Evolutionary conservation across 2,113 vertebrate species (phyloP).

Genomic region (Rhegmatorhina hoffmannsi): DNA sequence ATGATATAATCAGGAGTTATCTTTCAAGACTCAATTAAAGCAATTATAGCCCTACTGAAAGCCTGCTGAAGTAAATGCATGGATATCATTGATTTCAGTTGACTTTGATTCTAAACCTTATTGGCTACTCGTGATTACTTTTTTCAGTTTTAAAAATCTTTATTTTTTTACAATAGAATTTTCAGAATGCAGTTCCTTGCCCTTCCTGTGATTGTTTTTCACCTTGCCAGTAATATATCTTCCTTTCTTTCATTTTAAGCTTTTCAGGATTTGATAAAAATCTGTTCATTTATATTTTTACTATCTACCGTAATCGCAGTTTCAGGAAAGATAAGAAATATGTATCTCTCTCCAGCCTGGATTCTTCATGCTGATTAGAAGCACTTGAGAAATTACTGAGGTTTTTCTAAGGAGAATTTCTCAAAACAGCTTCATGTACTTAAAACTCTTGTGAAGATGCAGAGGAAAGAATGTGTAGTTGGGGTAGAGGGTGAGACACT

Average conservation of each 20-base stretch:
- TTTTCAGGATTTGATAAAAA: not conserved
- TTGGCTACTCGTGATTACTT: not conserved
- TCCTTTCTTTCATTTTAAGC: not conserved
- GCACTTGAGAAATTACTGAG: not conserved
- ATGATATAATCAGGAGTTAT: not conserved
- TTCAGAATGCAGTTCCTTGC: not conserved
- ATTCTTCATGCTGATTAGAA: not conserved
- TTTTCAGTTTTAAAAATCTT: not conserved
- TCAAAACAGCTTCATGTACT: not conserved
- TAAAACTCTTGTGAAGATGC: not conserved
- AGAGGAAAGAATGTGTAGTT: not conserved
- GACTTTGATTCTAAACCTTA: not conserved
- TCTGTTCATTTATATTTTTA: not conserved
- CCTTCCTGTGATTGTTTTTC: not conserved
- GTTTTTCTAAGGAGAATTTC: not conserved
- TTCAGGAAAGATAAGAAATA: not conserved
- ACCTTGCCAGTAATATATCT: not conserved
- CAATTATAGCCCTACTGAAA: not conserved
- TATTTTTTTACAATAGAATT: not conserved
- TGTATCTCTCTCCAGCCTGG: not conserved
- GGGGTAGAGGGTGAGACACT: not conserved
- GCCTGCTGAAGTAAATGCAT: not conserved
- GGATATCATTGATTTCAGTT: not conserved
- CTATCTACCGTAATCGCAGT: not conserved
- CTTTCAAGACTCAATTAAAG: constrained; percentile 41